Evolutionary conservation across 2,797 vertebrate genomes (phyloP).

Genomic region (Simalia tracyae): DNA sequence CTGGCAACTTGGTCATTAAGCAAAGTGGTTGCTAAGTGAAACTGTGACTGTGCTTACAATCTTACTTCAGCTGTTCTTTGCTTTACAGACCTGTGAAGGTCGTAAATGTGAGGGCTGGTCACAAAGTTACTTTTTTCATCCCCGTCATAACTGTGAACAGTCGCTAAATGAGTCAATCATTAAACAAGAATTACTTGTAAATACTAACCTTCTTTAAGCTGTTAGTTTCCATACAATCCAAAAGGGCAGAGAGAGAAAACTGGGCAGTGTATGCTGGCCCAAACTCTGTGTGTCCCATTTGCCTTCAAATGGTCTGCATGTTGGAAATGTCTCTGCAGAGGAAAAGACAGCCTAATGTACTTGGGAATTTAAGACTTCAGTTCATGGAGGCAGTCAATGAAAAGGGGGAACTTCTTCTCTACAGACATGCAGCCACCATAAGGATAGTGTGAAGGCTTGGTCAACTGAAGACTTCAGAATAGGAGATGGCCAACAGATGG

Average conservation of each 20-base stretch:
- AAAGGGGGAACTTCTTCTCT: not conserved
- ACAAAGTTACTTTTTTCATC: not conserved
- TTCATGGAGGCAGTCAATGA: not conserved
- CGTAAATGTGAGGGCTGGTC: not conserved
- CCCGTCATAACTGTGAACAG: not conserved
- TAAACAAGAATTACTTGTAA: not conserved
- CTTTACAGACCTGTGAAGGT: not conserved
- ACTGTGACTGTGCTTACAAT: not conserved
- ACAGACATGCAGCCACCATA: not conserved
- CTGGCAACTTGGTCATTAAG: not conserved
- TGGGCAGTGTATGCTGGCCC: not conserved
- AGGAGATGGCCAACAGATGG: not conserved
- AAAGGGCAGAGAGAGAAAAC: not conserved
- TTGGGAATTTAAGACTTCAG: not conserved
- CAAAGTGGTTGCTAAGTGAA: not conserved
- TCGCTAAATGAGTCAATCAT: no score
- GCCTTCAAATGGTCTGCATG: not conserved
- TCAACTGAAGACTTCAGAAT: not conserved
- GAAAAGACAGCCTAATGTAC: not conserved
- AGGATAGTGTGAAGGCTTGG: not conserved
- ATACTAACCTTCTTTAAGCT: not conserved
- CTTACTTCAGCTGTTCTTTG: not conserved
- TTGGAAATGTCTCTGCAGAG: not conserved
- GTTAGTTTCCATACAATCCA: not conserved
- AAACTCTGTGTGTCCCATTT: not conserved